Evolutionary conservation across 2,888 invertebrate species (phyloP).

Genomic region (Drosophila antonietae): DNA sequence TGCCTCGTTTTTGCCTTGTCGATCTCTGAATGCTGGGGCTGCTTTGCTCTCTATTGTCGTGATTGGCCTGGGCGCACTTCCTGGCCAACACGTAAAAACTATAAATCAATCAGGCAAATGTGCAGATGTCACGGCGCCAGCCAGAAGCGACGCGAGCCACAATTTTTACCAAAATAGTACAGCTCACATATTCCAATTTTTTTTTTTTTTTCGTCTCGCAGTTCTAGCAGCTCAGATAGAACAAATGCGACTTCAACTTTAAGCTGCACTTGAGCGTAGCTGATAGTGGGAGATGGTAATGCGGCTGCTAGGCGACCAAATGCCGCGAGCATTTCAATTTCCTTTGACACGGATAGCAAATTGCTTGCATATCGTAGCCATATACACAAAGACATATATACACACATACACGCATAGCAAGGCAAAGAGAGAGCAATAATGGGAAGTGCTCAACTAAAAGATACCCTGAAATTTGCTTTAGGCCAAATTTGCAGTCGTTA

Average conservation of each 20-base stretch:
- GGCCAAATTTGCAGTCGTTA: no score
- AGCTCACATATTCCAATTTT: constrained; percentile 3
- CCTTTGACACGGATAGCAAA: constrained; percentile 72
- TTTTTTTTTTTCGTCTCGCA: background rate
- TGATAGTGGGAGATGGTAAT: constrained; percentile 36
- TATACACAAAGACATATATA: constrained; percentile 4
- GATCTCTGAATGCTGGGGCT: constrained; percentile 36
- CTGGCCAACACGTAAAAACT: constrained; percentile 57
- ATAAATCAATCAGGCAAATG: constrained; percentile 80
- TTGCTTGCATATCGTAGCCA: constrained; percentile 50
- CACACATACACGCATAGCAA: constrained; percentile 4
- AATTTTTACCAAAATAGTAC: constrained; percentile 3
- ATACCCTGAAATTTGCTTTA: background rate
- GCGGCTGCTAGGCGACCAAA: constrained; percentile 35
- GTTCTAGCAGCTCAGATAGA: constrained; percentile 40
- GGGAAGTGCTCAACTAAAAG: background rate
- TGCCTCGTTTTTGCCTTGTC: background rate
- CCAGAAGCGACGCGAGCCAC: constrained; percentile 16
- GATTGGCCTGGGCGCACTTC: constrained; percentile 12
- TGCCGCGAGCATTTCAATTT: constrained; percentile 66
- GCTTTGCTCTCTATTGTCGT: constrained; percentile 35
- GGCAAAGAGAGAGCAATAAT: background rate
- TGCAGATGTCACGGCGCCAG: constrained; percentile 71
- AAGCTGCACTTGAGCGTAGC: constrained; percentile 32
- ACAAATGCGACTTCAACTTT: constrained; percentile 35